Percentiles rank a stretch among this genome's conserved stretches.
Evolutionary conservation across 2,113 vertebrate genomes (phyloP).

Genomic region (Callorhinus ursinus): DNA sequence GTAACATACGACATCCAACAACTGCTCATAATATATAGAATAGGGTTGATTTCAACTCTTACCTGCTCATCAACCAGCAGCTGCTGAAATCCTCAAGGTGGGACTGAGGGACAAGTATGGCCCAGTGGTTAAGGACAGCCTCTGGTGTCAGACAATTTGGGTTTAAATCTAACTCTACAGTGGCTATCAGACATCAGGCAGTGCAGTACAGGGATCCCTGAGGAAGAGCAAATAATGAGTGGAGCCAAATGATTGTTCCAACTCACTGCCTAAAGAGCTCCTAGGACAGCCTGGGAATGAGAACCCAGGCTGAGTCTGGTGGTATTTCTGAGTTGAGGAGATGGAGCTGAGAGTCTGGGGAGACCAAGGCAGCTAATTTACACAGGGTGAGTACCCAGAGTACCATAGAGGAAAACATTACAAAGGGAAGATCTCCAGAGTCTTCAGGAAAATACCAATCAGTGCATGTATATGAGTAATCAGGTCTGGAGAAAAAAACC

Average conservation of each 20-base stretch:
- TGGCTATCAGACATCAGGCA: neutral
- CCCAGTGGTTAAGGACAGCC: neutral
- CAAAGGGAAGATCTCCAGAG: fast-evolving
- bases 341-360: neutral
- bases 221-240: neutral
- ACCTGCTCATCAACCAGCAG: neutral
- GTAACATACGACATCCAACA: neutral
- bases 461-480: fast-evolving
- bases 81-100: neutral
- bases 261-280: neutral
- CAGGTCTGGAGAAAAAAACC: neutral
- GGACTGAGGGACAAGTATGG: neutral
- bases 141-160: neutral
- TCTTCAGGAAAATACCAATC: no score
- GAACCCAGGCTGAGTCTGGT: no score
- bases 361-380: neutral
- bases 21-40: fast-evolving
- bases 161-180: neutral
- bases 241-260: neutral
- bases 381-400: neutral
- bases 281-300: neutral
- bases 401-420: neutral
- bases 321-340: neutral
- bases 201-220: neutral
- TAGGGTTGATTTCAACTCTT: fast-evolving